Evolutionary conservation across 2,888 invertebrate species (phyloP), one percentile per base, ranked within the genome.

Genomic region (Boloria euphrosyne): DNA sequence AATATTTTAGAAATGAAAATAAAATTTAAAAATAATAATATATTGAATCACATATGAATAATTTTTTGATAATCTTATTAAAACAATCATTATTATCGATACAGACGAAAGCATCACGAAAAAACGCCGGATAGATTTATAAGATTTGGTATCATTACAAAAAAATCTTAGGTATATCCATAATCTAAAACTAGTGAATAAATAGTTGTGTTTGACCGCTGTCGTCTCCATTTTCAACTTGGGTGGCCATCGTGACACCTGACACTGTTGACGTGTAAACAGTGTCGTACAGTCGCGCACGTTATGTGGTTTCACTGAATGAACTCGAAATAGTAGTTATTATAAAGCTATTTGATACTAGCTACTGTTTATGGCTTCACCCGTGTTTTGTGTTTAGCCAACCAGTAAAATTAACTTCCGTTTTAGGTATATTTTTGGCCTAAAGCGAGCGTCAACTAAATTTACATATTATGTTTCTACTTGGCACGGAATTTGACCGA

Each of bases 221-320:
- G 31, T 44, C 44, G n/a, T 57, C 16, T 54, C 44, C 46, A 46
- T 27, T 22, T 38, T 57, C 57, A 57, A 57, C 57, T 46, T 72
- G 71, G 70, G 74, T 73, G 74, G 73, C 44, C 74, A 50, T 50
- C 60, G 14, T 65, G 73, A 72, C 72, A 73, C 69, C 64, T 66
- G 70, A 71, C 68, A 68, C 70, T 61, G 68, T 64, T 68, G 73
- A 69, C 68, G 69, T 62, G 62, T 53, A 47, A 43, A 64, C 57
- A 62, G 57, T 51, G 64, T 60, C 53, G 44, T 65, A 59, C 50
- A 58, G 53, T 53, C 51, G 61, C 44, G 57, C 49, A 50, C 49
- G 49, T 59, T 59, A 22, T 47, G 51, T 64, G 44, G 52, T 64
- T 38, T 31, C 17, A 31, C 13, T 17, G 31, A 14, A 7, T 14